Conservation (phyloP, 2,113 vertebrate species). For the Reinhardtius hippoglossoides region DNA sequence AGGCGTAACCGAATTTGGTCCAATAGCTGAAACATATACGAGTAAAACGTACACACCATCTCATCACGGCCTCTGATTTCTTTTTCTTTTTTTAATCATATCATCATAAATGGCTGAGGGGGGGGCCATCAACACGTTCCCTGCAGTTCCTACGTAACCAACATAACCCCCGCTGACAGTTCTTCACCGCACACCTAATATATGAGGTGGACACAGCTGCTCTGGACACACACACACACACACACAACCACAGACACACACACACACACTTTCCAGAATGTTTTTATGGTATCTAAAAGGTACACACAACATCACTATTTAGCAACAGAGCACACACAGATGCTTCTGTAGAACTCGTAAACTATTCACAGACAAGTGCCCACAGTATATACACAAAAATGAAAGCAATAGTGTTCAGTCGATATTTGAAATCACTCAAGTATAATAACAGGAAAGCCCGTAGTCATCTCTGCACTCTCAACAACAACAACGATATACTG, state of each 20-base stretch:
- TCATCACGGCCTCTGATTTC: background rate
- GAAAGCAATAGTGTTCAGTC: slow-evolving; percentile 1
- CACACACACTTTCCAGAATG: slow-evolving; percentile 1
- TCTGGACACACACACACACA: slow-evolving; percentile 5
- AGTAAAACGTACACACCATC: slow-evolving; percentile 1
- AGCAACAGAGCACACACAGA: background rate
- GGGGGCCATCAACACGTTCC: slow-evolving; percentile 20
- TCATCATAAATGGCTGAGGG: slow-evolving; percentile 15
- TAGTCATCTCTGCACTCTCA: background rate
- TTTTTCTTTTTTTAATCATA: slow-evolving; percentile 13
- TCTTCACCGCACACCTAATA: slow-evolving; percentile 42
- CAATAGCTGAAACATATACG: background rate
- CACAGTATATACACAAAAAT: slow-evolving; percentile 2
- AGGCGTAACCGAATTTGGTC: background rate
- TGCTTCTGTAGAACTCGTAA: background rate
- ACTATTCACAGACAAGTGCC: background rate
- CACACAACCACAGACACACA: slow-evolving; percentile 13
- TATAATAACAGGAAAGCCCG: slow-evolving; percentile 6
- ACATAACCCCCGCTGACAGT: slow-evolving; percentile 46
- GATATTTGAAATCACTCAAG: background rate
- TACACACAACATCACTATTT: background rate
- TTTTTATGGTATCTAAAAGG: background rate
- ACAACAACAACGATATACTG: slow-evolving; percentile 9
- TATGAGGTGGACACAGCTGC: slow-evolving; percentile 18
- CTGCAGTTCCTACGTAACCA: slow-evolving; percentile 17